Evolutionary conservation across 2,888 invertebrate species (phyloP), one percentile per base, ranked within the genome.

Genomic region (Acronicta aceris): DNA sequence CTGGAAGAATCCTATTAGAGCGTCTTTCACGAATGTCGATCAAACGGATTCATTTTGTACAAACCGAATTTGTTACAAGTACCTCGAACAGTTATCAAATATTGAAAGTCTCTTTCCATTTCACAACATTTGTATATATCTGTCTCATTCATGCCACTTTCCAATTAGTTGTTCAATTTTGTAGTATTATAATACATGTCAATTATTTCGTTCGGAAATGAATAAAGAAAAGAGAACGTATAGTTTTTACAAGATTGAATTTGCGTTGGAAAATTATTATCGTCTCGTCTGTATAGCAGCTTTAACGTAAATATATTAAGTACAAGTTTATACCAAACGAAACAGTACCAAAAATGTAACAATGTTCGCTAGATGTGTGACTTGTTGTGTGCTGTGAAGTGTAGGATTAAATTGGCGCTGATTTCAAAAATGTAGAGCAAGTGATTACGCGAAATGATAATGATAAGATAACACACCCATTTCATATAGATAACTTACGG

Each of bases 381-480:
- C 33, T 42, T 42, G 33, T 36, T 12, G 36, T 36, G 36, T 36
- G 30, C 0, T 50, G 51, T 46, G 30, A 10, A 27, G 46, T 48
- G 33, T 9, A 43, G 46, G 30, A 66, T 47, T 71, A 67, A 58
- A 62, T 71, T 85, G 89, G 92, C 92, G 93, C 87, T 82, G 79
- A 86, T 85, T 92, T 92, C 79, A 85, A 91, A 89, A 84, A 89
- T 87, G 80, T 91, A 83, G 92, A 87, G 81, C 92, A 89, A 81
- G 82, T 85, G 92, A 93, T 92, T 92, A 91, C 84, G 73, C 79
- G 77, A 79, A 85, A 82, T 83, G 90, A 91, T 92, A 85, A 85
- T 90, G 93, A 93, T 93, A 93, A 93, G 93, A 93, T 93, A 93
- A 91, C 90, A 86, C 85, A 81, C 85, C 84, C 85, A 86, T 86